A percentile compares a stretch with the other conserved stretches of the same genome.
phyloP scores from a whole-genome alignment of 2,888 invertebrate species.

The Lasioglossum calceatum region DNA sequence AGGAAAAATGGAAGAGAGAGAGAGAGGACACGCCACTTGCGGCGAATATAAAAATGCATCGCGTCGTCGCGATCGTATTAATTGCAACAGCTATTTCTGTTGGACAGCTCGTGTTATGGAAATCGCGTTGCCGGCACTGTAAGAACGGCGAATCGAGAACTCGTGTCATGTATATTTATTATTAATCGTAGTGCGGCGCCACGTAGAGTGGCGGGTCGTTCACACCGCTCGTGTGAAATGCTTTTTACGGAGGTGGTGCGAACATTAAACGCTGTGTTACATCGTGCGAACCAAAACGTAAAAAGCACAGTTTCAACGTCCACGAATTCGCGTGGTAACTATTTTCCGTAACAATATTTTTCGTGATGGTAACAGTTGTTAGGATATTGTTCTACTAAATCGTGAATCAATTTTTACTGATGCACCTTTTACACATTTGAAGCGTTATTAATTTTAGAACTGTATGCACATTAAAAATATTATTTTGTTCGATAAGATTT shows the following conservation, averaged over 20 bases:
- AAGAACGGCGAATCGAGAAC: slow-evolving; percentile 7
- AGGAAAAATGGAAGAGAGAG: not conserved
- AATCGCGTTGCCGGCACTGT: slow-evolving; percentile 18
- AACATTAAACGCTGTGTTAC: not conserved
- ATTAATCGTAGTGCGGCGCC: slow-evolving; percentile 4
- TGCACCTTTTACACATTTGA: not conserved
- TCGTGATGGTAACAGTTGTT: not conserved
- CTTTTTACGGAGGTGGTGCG: not conserved
- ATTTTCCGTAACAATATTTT: not conserved
- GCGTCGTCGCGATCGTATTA: not conserved
- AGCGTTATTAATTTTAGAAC: too few relatives aligned
- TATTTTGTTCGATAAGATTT: not conserved
- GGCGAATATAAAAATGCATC: not conserved
- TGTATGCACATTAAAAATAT: not conserved
- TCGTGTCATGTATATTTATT: not conserved
- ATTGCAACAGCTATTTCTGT: slow-evolving; percentile 7
- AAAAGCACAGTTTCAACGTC: not conserved
- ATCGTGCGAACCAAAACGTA: not conserved
- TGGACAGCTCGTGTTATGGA: slow-evolving; percentile 21
- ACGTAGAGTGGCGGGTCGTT: not conserved
- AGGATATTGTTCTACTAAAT: not conserved
- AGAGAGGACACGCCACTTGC: not conserved
- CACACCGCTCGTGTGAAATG: not conserved
- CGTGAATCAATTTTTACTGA: not conserved
- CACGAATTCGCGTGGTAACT: not conserved